Evolutionary conservation across 2,888 invertebrate genomes (phyloP).

Genomic region (Ochropleura plecta): DNA sequence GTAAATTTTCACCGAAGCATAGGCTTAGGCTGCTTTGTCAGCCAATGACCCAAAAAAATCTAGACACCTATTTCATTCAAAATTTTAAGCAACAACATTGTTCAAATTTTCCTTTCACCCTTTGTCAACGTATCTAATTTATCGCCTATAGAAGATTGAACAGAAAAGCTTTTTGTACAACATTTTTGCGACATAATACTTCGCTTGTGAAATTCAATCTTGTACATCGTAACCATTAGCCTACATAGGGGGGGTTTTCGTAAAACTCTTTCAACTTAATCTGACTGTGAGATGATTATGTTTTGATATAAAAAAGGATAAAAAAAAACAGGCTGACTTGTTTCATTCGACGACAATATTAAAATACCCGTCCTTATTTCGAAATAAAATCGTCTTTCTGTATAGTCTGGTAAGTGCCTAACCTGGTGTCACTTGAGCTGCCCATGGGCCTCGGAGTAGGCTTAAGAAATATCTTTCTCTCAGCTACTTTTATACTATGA

Average conservation of each 20-base stretch:
- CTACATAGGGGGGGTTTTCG: slow-evolving; percentile 7
- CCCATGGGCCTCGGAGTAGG: no score
- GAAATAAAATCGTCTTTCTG: neutral
- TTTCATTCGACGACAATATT: neutral
- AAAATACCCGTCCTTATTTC: neutral
- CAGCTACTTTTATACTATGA: neutral
- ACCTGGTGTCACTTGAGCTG: no score
- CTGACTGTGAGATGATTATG: slow-evolving; percentile 9
- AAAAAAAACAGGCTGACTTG: neutral
- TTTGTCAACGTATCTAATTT: slow-evolving; percentile 42
- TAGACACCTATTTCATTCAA: neutral
- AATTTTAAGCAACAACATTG: slow-evolving; percentile 12
- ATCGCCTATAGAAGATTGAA: slow-evolving; percentile 29
- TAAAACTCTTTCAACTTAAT: slow-evolving; percentile 19
- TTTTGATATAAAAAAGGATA: neutral
- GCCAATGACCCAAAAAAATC: neutral
- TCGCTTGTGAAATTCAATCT: slow-evolving; percentile 51
- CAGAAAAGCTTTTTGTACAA: slow-evolving; percentile 29
- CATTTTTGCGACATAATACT: slow-evolving; percentile 32
- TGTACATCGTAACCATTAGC: slow-evolving; percentile 38
- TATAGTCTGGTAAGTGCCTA: neutral
- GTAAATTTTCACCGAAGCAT: neutral
- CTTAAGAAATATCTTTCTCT: neutral
- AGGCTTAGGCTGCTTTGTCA: neutral
- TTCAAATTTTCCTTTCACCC: slow-evolving; percentile 24